A percentile compares a stretch with the other conserved stretches of the same genome.
These are phyloP conservation scores for Podargus strigoides DNA, from an alignment of 2,797 vertebrate species.

Conservation along the genomic window DNA sequence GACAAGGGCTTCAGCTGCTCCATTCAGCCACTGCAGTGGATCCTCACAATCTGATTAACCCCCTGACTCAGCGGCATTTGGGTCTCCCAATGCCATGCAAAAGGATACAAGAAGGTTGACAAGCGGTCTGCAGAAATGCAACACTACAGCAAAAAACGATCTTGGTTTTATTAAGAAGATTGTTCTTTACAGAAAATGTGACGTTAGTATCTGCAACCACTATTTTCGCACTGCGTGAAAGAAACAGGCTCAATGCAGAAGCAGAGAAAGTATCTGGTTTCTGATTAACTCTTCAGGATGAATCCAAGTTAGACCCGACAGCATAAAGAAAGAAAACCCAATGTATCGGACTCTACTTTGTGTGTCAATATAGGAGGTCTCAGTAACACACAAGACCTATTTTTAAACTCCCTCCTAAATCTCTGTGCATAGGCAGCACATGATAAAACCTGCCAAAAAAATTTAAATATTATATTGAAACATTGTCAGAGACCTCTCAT, in stretches of 20 bases:
- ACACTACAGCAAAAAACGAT: neutral
- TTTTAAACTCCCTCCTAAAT: neutral
- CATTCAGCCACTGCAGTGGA: neutral
- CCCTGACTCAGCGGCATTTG: neutral
- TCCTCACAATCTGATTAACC: neutral
- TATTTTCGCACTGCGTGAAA: neutral
- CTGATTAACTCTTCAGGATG: neutral
- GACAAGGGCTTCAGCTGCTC: neutral
- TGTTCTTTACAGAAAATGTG: neutral
- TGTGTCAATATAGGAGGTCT: neutral
- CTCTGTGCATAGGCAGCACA: neutral
- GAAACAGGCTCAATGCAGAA: neutral
- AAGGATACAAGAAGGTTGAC: neutral
- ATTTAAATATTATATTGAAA: neutral
- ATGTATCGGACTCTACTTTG: neutral
- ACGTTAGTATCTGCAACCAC: neutral
- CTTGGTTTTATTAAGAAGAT: neutral
- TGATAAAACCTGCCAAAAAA: neutral
- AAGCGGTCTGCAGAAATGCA: neutral
- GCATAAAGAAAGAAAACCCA: neutral
- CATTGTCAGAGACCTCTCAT: neutral
- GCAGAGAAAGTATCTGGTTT: neutral
- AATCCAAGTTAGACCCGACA: neutral
- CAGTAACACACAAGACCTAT: neutral
- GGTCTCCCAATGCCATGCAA: neutral